Evolutionary conservation across 2,888 invertebrate genomes (phyloP).

Genomic region (Leptogaster cylindrica): DNA sequence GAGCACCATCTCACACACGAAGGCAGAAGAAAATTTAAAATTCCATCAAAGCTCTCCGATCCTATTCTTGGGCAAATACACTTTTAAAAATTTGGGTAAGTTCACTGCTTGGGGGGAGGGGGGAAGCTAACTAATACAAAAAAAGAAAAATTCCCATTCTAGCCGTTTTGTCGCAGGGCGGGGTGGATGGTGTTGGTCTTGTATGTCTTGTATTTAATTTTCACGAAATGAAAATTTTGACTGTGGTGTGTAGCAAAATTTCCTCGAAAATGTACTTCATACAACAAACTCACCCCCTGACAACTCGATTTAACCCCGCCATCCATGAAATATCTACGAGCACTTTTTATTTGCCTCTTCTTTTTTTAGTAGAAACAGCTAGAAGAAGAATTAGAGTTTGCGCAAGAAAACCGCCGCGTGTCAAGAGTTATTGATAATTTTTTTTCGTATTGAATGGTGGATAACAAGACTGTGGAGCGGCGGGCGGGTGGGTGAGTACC

Average conservation of each 20-base stretch:
- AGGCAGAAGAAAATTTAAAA: constrained; percentile 22
- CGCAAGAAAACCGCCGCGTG: constrained; percentile 30
- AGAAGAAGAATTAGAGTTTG: constrained; percentile 37
- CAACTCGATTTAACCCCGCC: constrained; percentile 18
- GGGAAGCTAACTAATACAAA: constrained; percentile 26
- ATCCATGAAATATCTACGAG: constrained; percentile 25
- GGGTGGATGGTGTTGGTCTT: no score
- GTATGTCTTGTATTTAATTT: constrained; percentile 35
- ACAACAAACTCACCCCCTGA: constrained; percentile 1
- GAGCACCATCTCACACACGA: constrained; percentile 11
- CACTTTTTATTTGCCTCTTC: background rate
- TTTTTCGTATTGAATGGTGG: no score
- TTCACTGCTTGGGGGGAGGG: no score
- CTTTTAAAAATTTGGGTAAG: no score
- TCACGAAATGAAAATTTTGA: constrained; percentile 31
- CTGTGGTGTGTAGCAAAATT: background rate
- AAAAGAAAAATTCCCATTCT: no score
- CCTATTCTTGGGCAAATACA: constrained; percentile 10
- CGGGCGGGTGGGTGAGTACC: no score
- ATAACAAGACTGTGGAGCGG: no score
- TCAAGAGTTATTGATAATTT: constrained; percentile 34
- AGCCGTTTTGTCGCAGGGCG: no score
- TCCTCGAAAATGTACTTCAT: background rate
- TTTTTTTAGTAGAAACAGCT: background rate
- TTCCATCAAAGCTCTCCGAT: constrained; percentile 30